Evolutionary conservation across 2,797 vertebrate genomes (phyloP).

Genomic region (Acanthiza pusilla): DNA sequence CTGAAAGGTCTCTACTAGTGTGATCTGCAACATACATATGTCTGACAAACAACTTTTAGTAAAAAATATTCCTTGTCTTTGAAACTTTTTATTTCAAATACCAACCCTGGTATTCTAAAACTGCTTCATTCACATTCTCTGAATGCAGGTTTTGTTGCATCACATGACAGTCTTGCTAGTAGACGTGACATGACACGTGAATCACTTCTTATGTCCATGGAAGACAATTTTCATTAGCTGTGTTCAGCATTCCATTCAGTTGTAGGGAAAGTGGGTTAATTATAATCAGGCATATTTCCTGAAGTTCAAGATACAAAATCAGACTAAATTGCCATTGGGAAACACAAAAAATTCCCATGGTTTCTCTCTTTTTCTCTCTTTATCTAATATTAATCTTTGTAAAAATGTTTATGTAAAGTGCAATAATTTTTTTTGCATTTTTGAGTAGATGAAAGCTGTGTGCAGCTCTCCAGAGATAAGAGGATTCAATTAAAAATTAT

Average conservation of each 20-base stretch:
- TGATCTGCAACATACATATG: background rate
- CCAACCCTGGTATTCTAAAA: background rate
- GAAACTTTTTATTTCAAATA: background rate
- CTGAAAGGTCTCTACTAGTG: background rate
- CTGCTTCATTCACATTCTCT: background rate
- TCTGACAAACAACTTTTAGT: background rate
- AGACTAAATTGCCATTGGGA: background rate
- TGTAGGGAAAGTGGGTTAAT: slow-evolving; percentile 24
- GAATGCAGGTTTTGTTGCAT: background rate
- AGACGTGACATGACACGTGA: background rate
- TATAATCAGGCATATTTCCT: slow-evolving; percentile 5
- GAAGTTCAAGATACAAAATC: background rate
- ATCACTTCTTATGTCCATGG: background rate
- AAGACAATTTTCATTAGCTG: background rate
- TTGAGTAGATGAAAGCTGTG: background rate
- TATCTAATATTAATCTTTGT: background rate
- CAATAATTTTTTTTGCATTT: background rate
- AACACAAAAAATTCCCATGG: background rate
- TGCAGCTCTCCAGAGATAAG: background rate
- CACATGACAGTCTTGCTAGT: background rate
- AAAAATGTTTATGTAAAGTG: background rate
- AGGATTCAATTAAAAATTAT: background rate
- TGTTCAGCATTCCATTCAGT: background rate
- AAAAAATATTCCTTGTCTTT: background rate
- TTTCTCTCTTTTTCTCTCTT: background rate